Evolutionary conservation across 92 coral and sea anemone genomes (phyloP), one percentile per base, ranked within the genome.

Genomic region (Pocillopora meandrina): DNA sequence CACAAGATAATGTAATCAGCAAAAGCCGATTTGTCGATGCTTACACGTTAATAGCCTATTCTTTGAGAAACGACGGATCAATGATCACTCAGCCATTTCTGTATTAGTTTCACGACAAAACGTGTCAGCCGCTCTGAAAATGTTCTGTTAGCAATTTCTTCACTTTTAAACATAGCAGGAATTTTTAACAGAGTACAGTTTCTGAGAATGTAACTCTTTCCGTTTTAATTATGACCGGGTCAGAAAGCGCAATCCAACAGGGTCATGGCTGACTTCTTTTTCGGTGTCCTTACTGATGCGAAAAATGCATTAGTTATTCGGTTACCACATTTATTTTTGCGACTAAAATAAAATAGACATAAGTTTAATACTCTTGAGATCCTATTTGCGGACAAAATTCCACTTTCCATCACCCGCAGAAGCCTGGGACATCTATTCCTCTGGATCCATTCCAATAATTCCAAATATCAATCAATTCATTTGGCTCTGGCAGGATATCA

Each of bases 381-480:
- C 61, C 19, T 26, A 78, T 20, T 78, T 64, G 19, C 61, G n/a
- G 9, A 78, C 61, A 64, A 12, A 66, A 76, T 20, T 52, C 68
- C 36, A 31, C 35, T 20, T 57, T 34, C 21, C 11, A 17, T 20
- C 26, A 18, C 6, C 11, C n/a, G 36, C 56, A 31, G 10, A 57
- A 21, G 56, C 34, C 63, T 57, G 52, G 4, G 52, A 42, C 84
- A 67, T 79, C 21, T 26, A 73, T 9, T 67, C 59, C 85, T 66
- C 20, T 11, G 56, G 34, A 9, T 34, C 85, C 77, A 81, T 57
- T 81, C 85, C 85, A 35, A 60, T 7, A 80, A 12, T 81, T 81
- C 68, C 67, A 36, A 17, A 65, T 10, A 16, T 33, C 62, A 20
- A 20, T 19, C 35, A 57, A 23, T 21, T 68, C 59, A 60, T 71